A percentile compares a stretch with the other conserved stretches of the same genome.
These are phyloP conservation scores for Chiloscyllium punctatum DNA, from an alignment of 2,797 vertebrate species.

Conservation along the genomic window DNA sequence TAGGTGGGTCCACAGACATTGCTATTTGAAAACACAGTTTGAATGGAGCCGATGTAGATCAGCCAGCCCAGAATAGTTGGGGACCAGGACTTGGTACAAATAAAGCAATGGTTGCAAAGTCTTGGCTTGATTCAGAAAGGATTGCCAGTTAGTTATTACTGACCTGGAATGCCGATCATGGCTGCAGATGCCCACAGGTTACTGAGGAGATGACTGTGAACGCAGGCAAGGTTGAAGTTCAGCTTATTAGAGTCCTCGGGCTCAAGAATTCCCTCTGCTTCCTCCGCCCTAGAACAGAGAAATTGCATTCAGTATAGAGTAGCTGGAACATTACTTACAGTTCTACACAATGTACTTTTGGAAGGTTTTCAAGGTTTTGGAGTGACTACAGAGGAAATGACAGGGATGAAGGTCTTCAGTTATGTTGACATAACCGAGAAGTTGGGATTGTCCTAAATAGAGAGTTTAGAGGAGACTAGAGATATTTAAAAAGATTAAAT, in stretches of 20 bases:
- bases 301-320: not conserved
- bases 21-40: too few relatives aligned
- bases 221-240: constrained; percentile 71
- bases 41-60: not conserved
- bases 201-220: constrained; percentile 74
- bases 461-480: not conserved
- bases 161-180: constrained; percentile 70
- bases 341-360: not conserved
- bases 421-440: not conserved
- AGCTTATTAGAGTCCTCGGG: constrained; percentile 82
- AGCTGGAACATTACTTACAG: not conserved
- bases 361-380: not conserved
- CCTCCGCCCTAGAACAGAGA: constrained; percentile 66
- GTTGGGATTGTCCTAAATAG: not conserved
- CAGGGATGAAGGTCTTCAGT: not conserved
- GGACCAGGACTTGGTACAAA: not conserved
- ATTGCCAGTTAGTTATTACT: constrained; percentile 44
- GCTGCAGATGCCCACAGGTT: constrained; percentile 76
- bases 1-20: too few relatives aligned
- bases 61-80: not conserved
- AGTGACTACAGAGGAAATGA: not conserved
- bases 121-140: not conserved
- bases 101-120: not conserved
- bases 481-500: not conserved
- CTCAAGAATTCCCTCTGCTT: constrained; percentile 78